These are phyloP conservation scores for Cephus cinctus DNA, from an alignment of 1,140 invertebrate species.

Conservation along the genomic window DNA sequence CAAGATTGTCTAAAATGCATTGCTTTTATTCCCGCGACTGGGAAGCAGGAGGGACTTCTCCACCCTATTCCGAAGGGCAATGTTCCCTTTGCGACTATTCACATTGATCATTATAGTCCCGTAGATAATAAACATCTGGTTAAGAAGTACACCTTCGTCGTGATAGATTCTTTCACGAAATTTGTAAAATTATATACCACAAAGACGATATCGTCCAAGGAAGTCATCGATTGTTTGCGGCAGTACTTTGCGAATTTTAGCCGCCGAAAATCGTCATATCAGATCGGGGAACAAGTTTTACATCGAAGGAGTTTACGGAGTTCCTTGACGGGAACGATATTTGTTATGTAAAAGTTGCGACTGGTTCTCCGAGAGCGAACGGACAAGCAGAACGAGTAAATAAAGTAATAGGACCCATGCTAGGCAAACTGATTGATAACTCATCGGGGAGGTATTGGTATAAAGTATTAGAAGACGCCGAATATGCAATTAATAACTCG, in stretches of 20 bases:
- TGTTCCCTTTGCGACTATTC: constrained; percentile 20
- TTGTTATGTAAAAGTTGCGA: constrained; percentile 18
- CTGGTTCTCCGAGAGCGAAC: constrained; percentile 23
- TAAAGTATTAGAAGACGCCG: constrained; percentile 17
- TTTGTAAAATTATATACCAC: constrained; percentile 22
- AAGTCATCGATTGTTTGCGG: constrained; percentile 19
- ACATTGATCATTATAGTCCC: constrained; percentile 31
- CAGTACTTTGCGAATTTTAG: constrained; percentile 25
- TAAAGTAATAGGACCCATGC: constrained; percentile 20
- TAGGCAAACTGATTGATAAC: constrained; percentile 21
- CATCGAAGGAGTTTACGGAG: constrained; percentile 26
- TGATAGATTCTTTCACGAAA: constrained; percentile 26
- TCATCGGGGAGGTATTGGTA: constrained; percentile 21
- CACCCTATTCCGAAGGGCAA: constrained; percentile 27
- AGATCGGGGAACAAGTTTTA: constrained; percentile 33
- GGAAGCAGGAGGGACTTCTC: constrained; percentile 22
- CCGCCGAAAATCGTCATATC: constrained; percentile 26
- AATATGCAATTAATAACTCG: constrained; percentile 31
- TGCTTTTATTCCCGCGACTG: neutral
- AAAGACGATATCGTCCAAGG: constrained; percentile 11
- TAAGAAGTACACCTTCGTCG: constrained; percentile 19
- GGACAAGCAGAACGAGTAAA: constrained; percentile 19
- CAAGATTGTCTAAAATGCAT: constrained; percentile 21
- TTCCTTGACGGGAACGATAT: constrained; percentile 14
- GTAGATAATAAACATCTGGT: constrained; percentile 28